Conservation (phyloP, 2,888 invertebrate genomes). For the Hermaeophaga mercurialis region DNA sequence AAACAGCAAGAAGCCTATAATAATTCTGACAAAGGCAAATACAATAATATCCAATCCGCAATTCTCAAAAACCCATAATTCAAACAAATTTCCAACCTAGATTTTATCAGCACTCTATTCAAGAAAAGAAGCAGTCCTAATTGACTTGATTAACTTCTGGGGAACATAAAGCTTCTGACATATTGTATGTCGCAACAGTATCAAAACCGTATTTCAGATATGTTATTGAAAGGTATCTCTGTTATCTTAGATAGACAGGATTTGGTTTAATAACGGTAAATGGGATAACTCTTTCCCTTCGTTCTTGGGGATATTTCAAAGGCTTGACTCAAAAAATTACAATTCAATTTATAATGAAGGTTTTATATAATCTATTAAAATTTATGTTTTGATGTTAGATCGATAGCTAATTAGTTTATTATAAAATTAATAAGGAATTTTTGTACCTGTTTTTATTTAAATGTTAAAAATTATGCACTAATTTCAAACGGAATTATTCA, state of each 20-base stretch:
- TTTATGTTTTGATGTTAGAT: too few relatives aligned
- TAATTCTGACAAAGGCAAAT: too few relatives aligned
- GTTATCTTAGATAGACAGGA: not conserved
- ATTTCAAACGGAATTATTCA: too few relatives aligned
- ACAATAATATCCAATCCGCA: too few relatives aligned
- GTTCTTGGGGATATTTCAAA: too few relatives aligned
- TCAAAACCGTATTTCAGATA: not conserved
- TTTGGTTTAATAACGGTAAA: not conserved
- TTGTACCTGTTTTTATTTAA: too few relatives aligned
- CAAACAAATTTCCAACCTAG: not conserved
- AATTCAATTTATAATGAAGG: too few relatives aligned
- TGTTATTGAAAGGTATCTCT: constrained; percentile 5
- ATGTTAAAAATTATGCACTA: too few relatives aligned
- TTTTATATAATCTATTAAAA: too few relatives aligned
- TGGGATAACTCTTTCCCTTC: not conserved
- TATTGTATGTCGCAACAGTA: constrained; percentile 8
- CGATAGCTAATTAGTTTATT: too few relatives aligned
- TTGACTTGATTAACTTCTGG: constrained; percentile 6
- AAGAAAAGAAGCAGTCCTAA: not conserved
- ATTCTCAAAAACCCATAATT: not conserved
- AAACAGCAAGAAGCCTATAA: not conserved
- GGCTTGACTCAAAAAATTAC: too few relatives aligned
- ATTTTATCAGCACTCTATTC: not conserved
- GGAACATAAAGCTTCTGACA: constrained; percentile 2
- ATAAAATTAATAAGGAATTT: too few relatives aligned